Evolutionary conservation across 2,888 invertebrate species (phyloP), one percentile per base, ranked within the genome.

Genomic region (Pollenia amentaria): DNA sequence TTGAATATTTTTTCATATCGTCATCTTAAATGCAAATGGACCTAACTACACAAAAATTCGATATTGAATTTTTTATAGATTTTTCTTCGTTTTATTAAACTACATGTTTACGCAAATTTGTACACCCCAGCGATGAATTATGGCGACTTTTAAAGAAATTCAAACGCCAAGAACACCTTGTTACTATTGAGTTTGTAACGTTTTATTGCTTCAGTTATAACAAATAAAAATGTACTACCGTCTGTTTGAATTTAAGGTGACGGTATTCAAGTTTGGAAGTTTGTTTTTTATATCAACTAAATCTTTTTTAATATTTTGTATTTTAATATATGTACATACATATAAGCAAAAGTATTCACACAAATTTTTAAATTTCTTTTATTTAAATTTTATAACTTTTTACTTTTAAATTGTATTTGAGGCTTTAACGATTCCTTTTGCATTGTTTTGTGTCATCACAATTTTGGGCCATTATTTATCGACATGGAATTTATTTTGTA

Each of bases 391-490:
- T 48, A 14, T 12, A 21, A 10, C 57, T 72, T 0, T 44, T 60
- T 57, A 12, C 11, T 76, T 21, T 57, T 72, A 85, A 77, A 81
- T 77, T 81, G 77, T 73, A 53, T 62, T 80, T 40, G 53, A 57
- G 76, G 55, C 38, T 65, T 42, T 18, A 14, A 62, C 69, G 48
- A 69, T 53, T 67, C 69, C 38, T 29, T 44, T 78, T 18, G 73
- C 55, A 81, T 81, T 81, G 64, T 69, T 81, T 64, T 55, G 53
- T 85, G 72, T 85, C 85, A 85, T 67, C 77, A 42, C 72, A 80
- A 48, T 60, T 55, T 62, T 48, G 4, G 29, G 51, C 21, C 72
- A 73, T 81, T 51, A 81, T 73, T 81, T 81, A 81, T 12, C 21
- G 14, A 69, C 3, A 42, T 64, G 69, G 18, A 73, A 69, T 78